Evolutionary conservation across 2,888 invertebrate genomes (phyloP).

Genomic region (Hetaerina titia): DNA sequence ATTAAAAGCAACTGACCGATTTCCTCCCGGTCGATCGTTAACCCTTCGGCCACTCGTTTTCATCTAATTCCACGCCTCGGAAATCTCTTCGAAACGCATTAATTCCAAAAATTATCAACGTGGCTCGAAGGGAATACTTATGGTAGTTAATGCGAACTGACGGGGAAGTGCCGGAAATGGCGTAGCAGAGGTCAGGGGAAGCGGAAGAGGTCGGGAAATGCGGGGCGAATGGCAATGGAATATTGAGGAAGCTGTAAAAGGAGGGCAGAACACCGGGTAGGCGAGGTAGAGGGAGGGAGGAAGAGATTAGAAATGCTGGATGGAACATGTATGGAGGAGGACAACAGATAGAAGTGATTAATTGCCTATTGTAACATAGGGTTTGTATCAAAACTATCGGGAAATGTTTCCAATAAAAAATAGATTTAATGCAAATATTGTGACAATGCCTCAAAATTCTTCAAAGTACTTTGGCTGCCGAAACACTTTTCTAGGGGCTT

Average conservation of each 20-base stretch:
- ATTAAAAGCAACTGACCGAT: too few relatives aligned
- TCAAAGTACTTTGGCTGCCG: too few relatives aligned
- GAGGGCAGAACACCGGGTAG: slow-evolving; percentile 47
- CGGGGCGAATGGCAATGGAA: slow-evolving; percentile 71
- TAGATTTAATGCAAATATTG: too few relatives aligned
- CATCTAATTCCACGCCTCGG: not conserved
- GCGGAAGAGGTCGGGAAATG: not conserved
- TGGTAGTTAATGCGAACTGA: not conserved
- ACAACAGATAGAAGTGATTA: slow-evolving; percentile 42
- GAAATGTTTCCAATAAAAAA: not conserved
- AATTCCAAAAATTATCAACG: too few relatives aligned
- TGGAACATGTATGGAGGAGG: slow-evolving; percentile 68
- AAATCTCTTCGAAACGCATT: not conserved
- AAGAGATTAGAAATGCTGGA: not conserved
- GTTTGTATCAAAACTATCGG: not conserved
- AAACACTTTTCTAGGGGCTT: too few relatives aligned
- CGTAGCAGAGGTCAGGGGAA: slow-evolving; percentile 69
- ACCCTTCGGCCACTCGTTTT: not conserved
- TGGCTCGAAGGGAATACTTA: not conserved
- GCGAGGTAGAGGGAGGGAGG: slow-evolving; percentile 68
- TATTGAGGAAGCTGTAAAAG: slow-evolving; percentile 57
- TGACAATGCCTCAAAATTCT: too few relatives aligned
- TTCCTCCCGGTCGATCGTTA: not conserved
- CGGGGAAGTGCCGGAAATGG: slow-evolving; percentile 69
- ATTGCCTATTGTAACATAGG: slow-evolving; percentile 27